Conservation (phyloP, 2,113 vertebrate species). For the Myocastor coypus region DNA sequence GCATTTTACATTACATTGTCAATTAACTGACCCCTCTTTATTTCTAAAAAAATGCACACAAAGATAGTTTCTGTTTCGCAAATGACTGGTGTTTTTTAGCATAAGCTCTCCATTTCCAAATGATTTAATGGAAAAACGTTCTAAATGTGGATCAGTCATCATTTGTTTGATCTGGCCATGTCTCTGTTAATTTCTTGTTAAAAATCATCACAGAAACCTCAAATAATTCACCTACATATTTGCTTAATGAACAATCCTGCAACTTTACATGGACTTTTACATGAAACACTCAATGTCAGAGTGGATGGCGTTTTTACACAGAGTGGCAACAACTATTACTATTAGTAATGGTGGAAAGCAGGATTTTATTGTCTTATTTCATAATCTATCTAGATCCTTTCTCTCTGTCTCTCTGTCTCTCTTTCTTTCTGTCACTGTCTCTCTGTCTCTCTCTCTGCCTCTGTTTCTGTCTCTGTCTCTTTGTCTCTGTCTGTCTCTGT, state of each 20-base stretch:
- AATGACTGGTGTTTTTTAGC: not conserved
- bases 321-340: not conserved
- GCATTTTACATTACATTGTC: not conserved
- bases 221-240: not conserved
- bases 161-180: not conserved
- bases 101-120: not conserved
- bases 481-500: too few species aligned
- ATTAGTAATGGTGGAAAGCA: not conserved
- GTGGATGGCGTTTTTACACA: not conserved
- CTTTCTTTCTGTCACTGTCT: too few species aligned
- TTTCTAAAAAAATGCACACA: not conserved
- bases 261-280: not conserved
- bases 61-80: not conserved
- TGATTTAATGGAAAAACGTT: not conserved
- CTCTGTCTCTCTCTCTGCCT: too few species aligned
- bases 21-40: not conserved
- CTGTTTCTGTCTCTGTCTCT: too few species aligned
- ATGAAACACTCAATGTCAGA: not conserved
- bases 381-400: not conserved
- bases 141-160: not conserved
- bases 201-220: not conserved
- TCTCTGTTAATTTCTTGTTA: not conserved
- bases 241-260: not conserved
- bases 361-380: conserved; percentile 18
- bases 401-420: too few species aligned